Conservation (phyloP, 2,113 vertebrate species). For the Heteronetta atricapilla region DNA sequence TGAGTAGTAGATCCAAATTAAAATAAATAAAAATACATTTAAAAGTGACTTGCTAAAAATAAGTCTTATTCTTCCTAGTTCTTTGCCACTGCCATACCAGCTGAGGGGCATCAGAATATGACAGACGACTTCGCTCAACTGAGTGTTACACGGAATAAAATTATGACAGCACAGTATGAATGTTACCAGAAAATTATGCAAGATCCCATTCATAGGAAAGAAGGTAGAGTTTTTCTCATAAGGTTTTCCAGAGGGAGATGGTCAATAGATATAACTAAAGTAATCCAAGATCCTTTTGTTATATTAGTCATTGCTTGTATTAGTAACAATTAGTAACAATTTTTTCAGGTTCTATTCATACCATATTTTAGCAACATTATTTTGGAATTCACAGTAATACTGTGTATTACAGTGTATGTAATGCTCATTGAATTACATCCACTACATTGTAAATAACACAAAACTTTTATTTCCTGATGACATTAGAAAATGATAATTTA, state of each 20-base stretch:
- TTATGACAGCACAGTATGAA: constrained; percentile 95
- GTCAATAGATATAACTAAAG: background rate
- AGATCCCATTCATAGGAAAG: constrained; percentile 72
- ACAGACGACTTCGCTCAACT: constrained; percentile 49
- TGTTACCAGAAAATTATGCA: constrained; percentile 97
- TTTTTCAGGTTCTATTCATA: background rate
- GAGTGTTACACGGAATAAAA: constrained; percentile 88
- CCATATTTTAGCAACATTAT: background rate
- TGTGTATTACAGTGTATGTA: background rate
- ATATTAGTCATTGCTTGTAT: background rate
- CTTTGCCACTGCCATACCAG: constrained; percentile 74
- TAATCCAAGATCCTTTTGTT: background rate
- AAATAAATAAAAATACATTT: background rate
- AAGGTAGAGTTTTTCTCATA: constrained; percentile 67
- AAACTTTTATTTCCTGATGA: background rate
- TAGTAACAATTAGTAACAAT: background rate
- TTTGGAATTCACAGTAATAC: background rate
- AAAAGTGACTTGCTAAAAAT: background rate
- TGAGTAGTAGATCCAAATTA: background rate
- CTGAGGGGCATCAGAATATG: constrained; percentile 44
- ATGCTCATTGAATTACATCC: background rate
- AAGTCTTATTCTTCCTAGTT: constrained; percentile 63
- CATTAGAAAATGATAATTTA: background rate
- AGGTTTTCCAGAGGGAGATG: background rate
- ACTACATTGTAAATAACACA: background rate